Conservation (phyloP, 92 coral and sea anemone species). For the Blastomussa wellsi region DNA sequence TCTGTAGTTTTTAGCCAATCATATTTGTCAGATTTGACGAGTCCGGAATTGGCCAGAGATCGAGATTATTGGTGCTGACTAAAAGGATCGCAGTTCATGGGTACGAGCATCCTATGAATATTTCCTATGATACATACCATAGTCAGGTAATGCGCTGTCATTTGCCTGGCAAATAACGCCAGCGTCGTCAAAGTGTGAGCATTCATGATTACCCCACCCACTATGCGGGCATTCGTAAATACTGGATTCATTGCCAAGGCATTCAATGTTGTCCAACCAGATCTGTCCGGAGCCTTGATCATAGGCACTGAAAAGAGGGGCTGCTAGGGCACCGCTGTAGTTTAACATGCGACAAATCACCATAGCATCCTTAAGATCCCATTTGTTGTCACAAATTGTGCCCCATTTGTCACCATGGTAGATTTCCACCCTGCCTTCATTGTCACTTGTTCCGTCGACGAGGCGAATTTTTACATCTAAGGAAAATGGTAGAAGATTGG, state of each 20-base stretch:
- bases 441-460: slow-evolving; percentile 33
- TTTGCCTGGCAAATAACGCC: slow-evolving; percentile 42
- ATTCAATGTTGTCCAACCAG: slow-evolving; percentile 24
- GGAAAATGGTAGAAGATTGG: neutral
- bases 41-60: no score
- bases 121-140: slow-evolving; percentile 1
- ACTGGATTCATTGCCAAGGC: slow-evolving; percentile 34
- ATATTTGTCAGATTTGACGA: no score
- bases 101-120: no score
- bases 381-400: slow-evolving; percentile 30
- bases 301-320: slow-evolving; percentile 24
- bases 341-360: slow-evolving; percentile 45
- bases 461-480: slow-evolving; percentile 20
- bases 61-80: no score
- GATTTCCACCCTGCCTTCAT: slow-evolving; percentile 39
- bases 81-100: no score
- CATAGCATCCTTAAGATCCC: slow-evolving; percentile 32
- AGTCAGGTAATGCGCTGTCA: slow-evolving; percentile 24
- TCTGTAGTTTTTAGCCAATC: no score
- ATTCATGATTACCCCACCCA: slow-evolving; percentile 36
- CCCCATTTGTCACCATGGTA: slow-evolving; percentile 22
- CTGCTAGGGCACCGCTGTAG: slow-evolving; percentile 38
- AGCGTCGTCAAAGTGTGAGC: slow-evolving; percentile 21
- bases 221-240: slow-evolving; percentile 17
- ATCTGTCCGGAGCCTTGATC: slow-evolving; percentile 29